These are phyloP conservation scores for Microcebus murinus DNA, from an alignment of 2,113 vertebrate genomes.

Conservation along the genomic window DNA sequence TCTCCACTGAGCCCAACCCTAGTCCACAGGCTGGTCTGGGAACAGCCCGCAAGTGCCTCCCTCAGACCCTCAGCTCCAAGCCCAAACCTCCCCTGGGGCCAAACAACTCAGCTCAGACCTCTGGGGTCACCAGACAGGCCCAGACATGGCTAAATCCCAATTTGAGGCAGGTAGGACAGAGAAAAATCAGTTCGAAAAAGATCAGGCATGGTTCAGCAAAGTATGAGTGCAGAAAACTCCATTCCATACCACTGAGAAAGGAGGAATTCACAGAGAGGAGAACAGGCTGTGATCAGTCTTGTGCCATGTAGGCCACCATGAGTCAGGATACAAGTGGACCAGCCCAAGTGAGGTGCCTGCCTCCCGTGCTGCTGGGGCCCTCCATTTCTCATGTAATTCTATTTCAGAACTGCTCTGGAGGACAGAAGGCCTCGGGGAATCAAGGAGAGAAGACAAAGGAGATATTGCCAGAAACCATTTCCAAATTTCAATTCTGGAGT, in stretches of 20 bases:
- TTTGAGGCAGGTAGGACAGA: neutral
- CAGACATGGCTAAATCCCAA: neutral
- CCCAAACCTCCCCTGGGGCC: neutral
- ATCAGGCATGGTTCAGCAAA: neutral
- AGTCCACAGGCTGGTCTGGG: neutral
- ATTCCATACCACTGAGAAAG: neutral
- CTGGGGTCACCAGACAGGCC: neutral
- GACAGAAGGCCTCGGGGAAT: neutral
- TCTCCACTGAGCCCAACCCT: neutral
- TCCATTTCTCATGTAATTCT: neutral
- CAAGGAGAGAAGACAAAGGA: neutral
- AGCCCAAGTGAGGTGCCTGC: neutral
- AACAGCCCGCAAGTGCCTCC: neutral
- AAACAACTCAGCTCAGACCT: neutral
- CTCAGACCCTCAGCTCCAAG: neutral
- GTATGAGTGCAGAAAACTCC: neutral
- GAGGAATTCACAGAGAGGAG: neutral
- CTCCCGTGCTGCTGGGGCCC: no score
- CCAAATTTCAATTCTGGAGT: neutral
- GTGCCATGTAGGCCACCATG: neutral
- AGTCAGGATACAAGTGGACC: neutral
- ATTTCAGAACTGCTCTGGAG: neutral
- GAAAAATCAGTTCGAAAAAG: constrained; percentile 8
- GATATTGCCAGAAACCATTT: neutral
- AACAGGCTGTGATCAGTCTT: neutral